These are phyloP conservation scores for Theropithecus gelada DNA, from an alignment of 2,113 vertebrate genomes.

Conservation along the genomic window DNA sequence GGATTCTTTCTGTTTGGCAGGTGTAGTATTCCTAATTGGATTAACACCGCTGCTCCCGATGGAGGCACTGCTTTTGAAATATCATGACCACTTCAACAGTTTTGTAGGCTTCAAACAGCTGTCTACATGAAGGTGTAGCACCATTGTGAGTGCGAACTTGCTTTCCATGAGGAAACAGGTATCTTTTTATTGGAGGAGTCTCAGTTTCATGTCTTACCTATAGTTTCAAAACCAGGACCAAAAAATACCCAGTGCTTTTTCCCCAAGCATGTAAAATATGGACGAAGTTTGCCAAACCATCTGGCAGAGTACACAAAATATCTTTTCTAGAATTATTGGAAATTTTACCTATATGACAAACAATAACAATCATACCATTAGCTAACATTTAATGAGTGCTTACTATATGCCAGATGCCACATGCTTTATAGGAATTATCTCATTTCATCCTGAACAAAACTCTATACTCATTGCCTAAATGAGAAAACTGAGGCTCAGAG, in stretches of 20 bases:
- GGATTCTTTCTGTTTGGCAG: background rate
- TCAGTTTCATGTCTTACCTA: background rate
- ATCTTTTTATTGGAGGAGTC: background rate
- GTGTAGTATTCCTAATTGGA: background rate
- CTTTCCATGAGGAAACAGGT: background rate
- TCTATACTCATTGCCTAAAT: background rate
- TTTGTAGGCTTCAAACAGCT: background rate
- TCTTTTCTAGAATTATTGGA: background rate
- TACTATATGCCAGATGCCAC: background rate
- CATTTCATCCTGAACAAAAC: background rate
- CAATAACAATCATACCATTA: background rate
- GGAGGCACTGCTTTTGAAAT: background rate
- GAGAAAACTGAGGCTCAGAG: background rate
- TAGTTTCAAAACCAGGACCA: background rate
- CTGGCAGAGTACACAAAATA: background rate
- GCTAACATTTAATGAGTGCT: background rate
- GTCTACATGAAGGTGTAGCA: background rate
- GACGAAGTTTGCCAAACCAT: background rate
- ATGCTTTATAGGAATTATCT: background rate
- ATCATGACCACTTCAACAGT: background rate
- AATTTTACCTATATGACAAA: background rate
- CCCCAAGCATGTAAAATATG: background rate
- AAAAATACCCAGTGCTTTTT: background rate
- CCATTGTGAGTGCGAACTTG: background rate
- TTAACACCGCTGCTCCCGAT: background rate